Conservation (phyloP, 2,113 vertebrate species). For the Lathamus discolor region DNA sequence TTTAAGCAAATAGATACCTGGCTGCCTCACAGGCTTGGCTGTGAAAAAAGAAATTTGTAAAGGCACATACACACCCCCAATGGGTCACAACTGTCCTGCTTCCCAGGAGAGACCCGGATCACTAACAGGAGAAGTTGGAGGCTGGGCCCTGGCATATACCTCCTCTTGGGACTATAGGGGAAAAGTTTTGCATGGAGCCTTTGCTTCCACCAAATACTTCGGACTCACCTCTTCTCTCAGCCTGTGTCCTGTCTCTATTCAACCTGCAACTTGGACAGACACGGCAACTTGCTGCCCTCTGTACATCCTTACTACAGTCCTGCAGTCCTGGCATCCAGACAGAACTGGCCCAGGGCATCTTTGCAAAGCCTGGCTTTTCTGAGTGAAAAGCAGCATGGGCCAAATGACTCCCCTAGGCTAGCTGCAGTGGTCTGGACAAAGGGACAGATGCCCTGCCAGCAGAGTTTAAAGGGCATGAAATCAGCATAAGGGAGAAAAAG, state of each 20-base stretch:
- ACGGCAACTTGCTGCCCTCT: background rate
- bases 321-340: background rate
- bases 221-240: background rate
- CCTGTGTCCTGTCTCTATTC: background rate
- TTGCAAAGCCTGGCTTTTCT: background rate
- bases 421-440: background rate
- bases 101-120: background rate
- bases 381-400: background rate
- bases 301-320: background rate
- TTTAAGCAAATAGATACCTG: background rate
- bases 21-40: background rate
- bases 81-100: background rate
- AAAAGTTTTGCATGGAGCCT: background rate
- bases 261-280: background rate
- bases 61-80: background rate
- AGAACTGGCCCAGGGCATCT: background rate
- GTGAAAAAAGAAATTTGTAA: background rate
- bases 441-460: background rate
- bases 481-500: background rate
- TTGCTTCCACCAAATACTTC: background rate
- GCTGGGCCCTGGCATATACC: rapidly evolving
- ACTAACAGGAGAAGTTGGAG: background rate
- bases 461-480: background rate
- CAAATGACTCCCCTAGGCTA: background rate
- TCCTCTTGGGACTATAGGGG: background rate